Base-by-base conservation (phyloP, 2,797 vertebrate species). In the Eulemur albifrons region DNA sequence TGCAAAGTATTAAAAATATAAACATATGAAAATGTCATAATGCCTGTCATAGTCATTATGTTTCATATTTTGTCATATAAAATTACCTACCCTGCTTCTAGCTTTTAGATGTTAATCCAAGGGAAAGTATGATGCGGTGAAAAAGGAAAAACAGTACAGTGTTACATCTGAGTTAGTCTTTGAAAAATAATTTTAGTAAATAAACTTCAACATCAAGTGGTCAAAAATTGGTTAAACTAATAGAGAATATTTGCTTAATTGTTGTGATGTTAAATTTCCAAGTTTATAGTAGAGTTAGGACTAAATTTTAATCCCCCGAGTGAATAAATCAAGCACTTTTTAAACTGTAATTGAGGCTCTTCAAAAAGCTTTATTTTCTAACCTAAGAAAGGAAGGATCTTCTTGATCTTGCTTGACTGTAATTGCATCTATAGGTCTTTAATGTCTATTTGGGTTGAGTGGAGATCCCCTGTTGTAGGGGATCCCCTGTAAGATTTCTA, bases 171-270 rank as follows among this genome's bases (percentile, higher is more conserved):
- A 89, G 72, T 80, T 93, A 88, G 14, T 93, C 11, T 83, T 83
- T 90, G 82, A 61, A 76, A 95, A 70, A 30, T 61, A 20, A 65
- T 59, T 93, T 94, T 90, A 79, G 63, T 70, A 92, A 93, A 45
- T 88, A 75, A 91, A 86, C 9, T 38, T 77, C 45, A 8, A 32
- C 48, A 54, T 30, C 30, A 59, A 87, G 21, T 84, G 40, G 23
- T 90, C 67, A 86, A 90, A 95, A 92, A 11, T 70, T 40, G 14
- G 12, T 90, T 86, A 54, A 67, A 84, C 30, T 10, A 1, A 43
- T 75, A 90, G 67, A 85, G 38, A 93, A 17, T 93, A 84, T 82
- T 97, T 87, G n/a, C 12, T 87, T 90, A 63, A 75, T 83, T 82
- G 32, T 84, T 82, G 95, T 48, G 84, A 88, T 54, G 43, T 85